phyloP scores from a whole-genome alignment of 2,888 invertebrate genomes.

The Pollenia griseotomentosa region DNA sequence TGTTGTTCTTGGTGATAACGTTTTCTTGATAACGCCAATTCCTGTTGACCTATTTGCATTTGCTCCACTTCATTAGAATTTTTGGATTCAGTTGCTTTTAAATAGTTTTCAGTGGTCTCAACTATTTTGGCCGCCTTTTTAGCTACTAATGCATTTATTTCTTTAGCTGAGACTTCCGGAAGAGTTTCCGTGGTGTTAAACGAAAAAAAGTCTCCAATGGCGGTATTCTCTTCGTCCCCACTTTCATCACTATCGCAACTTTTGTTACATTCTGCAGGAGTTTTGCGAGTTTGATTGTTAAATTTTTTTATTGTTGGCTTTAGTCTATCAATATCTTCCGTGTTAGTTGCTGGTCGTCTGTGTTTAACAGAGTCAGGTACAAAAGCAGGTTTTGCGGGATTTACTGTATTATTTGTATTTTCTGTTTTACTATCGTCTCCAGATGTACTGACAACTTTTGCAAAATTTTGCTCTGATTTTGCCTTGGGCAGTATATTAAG shows the following conservation, averaged over 20 bases:
- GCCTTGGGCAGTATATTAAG: conserved; percentile 90
- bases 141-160: conserved; percentile 82
- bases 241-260: conserved; percentile 85
- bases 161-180: conserved; percentile 85
- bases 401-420: background rate
- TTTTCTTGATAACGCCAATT: conserved; percentile 74
- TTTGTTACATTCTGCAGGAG: background rate
- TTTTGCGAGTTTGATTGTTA: background rate
- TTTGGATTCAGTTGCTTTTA: conserved; percentile 65
- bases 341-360: conserved; percentile 81
- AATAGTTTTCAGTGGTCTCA: conserved; percentile 77
- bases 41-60: conserved; percentile 65
- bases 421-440: background rate
- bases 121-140: conserved; percentile 82
- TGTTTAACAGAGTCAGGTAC: conserved; percentile 84
- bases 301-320: conserved; percentile 55
- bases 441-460: conserved; percentile 64
- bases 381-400: conserved; percentile 75
- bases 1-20: conserved; percentile 76
- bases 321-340: conserved; percentile 78
- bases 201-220: conserved; percentile 82
- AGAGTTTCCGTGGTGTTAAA: conserved; percentile 83
- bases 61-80: background rate
- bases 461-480: conserved; percentile 81
- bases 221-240: conserved; percentile 82